Conservation (phyloP, 2,113 vertebrate species). For the Nicator chloris region DNA sequence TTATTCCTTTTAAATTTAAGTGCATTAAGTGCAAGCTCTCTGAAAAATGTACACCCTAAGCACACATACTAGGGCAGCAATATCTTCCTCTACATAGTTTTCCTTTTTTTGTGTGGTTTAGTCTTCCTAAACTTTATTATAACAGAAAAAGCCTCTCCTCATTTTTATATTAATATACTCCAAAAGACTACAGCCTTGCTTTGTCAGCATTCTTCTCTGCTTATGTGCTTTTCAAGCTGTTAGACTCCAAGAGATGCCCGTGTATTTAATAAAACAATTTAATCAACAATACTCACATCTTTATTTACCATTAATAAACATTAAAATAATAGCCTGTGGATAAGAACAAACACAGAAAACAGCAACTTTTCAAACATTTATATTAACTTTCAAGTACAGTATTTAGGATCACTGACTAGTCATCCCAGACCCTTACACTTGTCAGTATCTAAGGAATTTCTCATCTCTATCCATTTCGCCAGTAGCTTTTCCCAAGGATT, state of each 20-base stretch:
- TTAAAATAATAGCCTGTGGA: background rate
- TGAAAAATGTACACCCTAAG: background rate
- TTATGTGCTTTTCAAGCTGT: background rate
- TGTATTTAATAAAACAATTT: background rate
- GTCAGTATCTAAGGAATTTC: background rate
- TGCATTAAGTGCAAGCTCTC: background rate
- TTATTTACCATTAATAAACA: conserved; percentile 23
- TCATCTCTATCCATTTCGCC: background rate
- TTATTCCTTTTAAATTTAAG: background rate
- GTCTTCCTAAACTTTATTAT: background rate
- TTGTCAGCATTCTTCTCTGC: background rate
- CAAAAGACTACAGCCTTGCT: background rate
- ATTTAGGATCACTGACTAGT: background rate
- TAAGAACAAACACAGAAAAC: background rate
- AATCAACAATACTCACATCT: background rate
- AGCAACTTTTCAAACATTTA: background rate
- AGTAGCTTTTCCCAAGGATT: background rate
- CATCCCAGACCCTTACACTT: background rate
- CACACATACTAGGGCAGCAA: background rate
- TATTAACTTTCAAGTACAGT: background rate
- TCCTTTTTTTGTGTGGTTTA: background rate
- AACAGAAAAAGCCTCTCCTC: background rate
- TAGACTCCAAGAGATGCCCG: background rate
- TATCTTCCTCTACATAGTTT: background rate
- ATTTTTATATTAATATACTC: background rate